Evolutionary conservation across 2,797 vertebrate species (phyloP), one percentile per base, ranked within the genome.

Genomic region (Enteromius argenteus): DNA sequence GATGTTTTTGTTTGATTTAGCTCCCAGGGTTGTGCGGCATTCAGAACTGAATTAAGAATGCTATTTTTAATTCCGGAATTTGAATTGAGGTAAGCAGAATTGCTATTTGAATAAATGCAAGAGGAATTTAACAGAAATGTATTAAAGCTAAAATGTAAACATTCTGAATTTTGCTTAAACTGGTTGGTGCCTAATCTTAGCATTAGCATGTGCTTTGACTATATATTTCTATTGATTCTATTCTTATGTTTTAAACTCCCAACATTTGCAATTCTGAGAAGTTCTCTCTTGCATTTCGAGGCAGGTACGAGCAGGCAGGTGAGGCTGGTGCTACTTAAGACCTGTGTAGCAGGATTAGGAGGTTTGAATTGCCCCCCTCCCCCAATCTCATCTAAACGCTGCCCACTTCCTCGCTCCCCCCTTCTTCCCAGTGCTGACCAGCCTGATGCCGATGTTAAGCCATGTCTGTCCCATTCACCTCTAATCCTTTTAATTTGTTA

Each of bases 401-500:
- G 76, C 79, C 80, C 85, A 83, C 27, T 76, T 74, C 80, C 51
- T 72, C 73, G 58, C 79, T 67, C 67, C 81, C 62, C 87, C 68
- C 81, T 56, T 87, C 88, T 87, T 89, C 88, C 89, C 91, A 89
- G 90, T 94, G 91, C 91, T 87, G 88, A 87, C 87, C 85, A 90
- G 91, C 92, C 91, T 80, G 91, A 90, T 90, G 90, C 89, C 83
- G 86, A 86, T 89, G 94, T 93, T 94, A 92, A 94, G 91, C 93
- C 87, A 89, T 89, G 91, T 93, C 92, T 93, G 93, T 90, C 93
- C 91, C 91, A 91, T 93, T 92, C 91, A 87, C 89, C 91, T 86
- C 88, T 94, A 94, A 94, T 94, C 93, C 92, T 89, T 93, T 92
- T 94, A 93, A 94, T 95, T 93, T 94, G 93, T 94, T 93, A 94